A percentile compares a stretch with the other conserved stretches of the same genome.
These are phyloP conservation scores for Resseliella maxima DNA, from an alignment of 2,888 invertebrate genomes.

Conservation along the genomic window DNA sequence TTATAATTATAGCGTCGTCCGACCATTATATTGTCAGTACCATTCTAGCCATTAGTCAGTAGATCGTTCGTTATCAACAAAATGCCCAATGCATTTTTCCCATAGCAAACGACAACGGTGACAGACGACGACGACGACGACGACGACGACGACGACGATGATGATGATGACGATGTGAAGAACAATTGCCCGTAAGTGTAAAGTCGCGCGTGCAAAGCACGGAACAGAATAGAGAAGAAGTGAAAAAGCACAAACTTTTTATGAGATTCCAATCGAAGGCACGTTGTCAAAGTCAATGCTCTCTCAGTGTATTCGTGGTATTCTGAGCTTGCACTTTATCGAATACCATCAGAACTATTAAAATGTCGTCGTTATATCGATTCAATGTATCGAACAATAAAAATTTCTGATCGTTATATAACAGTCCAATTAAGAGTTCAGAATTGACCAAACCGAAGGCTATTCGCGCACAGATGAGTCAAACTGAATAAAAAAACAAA, in stretches of 20 bases:
- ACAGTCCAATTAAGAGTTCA: slow-evolving; percentile 18
- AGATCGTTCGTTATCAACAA: background rate
- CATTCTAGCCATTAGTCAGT: slow-evolving; percentile 21
- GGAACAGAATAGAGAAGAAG: background rate
- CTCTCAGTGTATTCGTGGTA: background rate
- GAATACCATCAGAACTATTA: slow-evolving; percentile 5
- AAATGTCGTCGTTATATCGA: background rate
- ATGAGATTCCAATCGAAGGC: slow-evolving; percentile 28
- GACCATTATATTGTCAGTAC: slow-evolving; percentile 28
- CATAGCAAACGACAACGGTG: background rate
- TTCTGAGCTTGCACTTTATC: slow-evolving; percentile 21
- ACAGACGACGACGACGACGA: no score
- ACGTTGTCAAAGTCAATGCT: slow-evolving; percentile 40
- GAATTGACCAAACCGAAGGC: background rate
- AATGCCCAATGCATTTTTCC: background rate
- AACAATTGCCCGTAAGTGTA: background rate
- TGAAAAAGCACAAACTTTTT: background rate
- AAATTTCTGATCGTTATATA: slow-evolving; percentile 20
- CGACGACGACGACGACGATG: no score
- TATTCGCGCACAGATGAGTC: background rate
- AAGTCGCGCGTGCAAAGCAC: background rate
- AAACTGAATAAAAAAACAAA: background rate
- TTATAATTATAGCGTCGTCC: slow-evolving; percentile 48
- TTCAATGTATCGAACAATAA: slow-evolving; percentile 26
- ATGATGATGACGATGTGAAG: background rate